Evolutionary conservation across 92 coral and sea anemone genomes (phyloP), one percentile per base, ranked within the genome.

Genomic region (Ricordea florida): DNA sequence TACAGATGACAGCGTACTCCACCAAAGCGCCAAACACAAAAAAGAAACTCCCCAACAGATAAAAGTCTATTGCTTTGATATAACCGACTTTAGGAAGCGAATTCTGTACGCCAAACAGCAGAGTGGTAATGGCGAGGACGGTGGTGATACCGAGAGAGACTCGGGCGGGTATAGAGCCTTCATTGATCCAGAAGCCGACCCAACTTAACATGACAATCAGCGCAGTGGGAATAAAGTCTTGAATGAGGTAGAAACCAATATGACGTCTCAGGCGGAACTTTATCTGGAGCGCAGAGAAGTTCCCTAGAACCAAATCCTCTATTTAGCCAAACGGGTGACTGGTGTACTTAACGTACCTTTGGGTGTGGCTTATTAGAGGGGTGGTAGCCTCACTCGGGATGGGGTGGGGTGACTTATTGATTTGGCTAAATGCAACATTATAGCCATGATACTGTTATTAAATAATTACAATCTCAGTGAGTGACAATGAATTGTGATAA

Each of bases 141-240:
- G 87, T 81, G 28, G 87, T 81, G 49, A 81, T 81, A 29, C 87
- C 87, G 69, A 81, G 87, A n/a, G 87, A 81, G 28, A 81, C 87
- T 47, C 87, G 87, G 55, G 87, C 87, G 26, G 87, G 87, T 35
- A 81, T 62, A 41, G 76, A 73, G 15, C 66, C 69, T 35, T 81
- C 76, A 64, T 81, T 74, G 82, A 81, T 81, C 82, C 87, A 81
- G 62, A 81, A 81, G 61, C 87, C 72, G 32, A 81, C 87, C 87
- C 87, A 81, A 37, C 87, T 81, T 24, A 81, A 38, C 10, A 47
- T 48, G 25, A 73, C 75, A 53, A 81, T 81, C 18, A 81, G 44
- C 15, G 62, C 66, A 1, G 87, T 69, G 18, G 87, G 87, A 51
- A 81, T 73, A 44, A 81, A 81, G 2, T 68, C 63, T 60, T 72